These are phyloP conservation scores for Panthera uncia DNA, from an alignment of 2,113 vertebrate genomes.

Conservation along the genomic window DNA sequence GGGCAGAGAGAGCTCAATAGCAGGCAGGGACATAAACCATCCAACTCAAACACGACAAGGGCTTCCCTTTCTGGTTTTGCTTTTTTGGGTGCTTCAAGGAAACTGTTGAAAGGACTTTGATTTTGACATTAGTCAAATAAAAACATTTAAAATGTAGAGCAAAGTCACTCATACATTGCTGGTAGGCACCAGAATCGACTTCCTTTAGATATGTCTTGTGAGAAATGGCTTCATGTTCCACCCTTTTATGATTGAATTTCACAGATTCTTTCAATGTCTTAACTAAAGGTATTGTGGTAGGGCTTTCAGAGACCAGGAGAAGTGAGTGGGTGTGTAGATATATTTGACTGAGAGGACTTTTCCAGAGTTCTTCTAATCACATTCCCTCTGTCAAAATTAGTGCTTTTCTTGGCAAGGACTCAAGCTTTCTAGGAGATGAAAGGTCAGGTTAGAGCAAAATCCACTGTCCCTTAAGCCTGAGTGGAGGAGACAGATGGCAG, in stretches of 20 bases:
- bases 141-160: not conserved
- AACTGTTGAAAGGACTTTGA: constrained; percentile 10
- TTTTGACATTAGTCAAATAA: not conserved
- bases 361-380: not conserved
- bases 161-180: not conserved
- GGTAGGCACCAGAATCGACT: not conserved
- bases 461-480: not conserved
- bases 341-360: not conserved
- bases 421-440: not conserved
- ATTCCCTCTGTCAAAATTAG: not conserved
- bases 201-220: not conserved
- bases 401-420: not conserved
- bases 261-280: not conserved
- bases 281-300: not conserved
- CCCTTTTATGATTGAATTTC: not conserved
- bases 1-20: not conserved
- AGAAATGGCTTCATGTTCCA: not conserved
- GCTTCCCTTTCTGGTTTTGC: not conserved
- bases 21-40: not conserved
- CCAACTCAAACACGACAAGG: not conserved
- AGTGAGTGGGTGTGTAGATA: not conserved
- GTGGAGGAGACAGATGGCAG: not conserved
- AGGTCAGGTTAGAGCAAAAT: not conserved
- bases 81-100: constrained; percentile 39
- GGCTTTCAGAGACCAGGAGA: not conserved